A percentile compares a stretch with the other conserved stretches of the same genome.
These are phyloP conservation scores for Chymomyza caudatula DNA, from an alignment of 2,888 invertebrate species.

Conservation along the genomic window DNA sequence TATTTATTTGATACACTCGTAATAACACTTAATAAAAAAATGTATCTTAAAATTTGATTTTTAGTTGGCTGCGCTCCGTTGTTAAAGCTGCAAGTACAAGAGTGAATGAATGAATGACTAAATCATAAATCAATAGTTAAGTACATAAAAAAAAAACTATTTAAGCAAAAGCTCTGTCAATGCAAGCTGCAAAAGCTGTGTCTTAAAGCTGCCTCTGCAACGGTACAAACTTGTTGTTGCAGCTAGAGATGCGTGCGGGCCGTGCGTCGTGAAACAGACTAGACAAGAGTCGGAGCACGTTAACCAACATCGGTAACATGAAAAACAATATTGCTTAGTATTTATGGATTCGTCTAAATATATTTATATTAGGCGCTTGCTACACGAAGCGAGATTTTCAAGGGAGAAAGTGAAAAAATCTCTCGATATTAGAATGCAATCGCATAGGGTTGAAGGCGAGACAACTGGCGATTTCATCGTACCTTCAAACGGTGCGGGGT, in stretches of 20 bases:
- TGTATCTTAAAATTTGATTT: background rate
- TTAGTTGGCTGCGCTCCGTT: constrained; percentile 1
- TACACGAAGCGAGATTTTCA: too few species aligned
- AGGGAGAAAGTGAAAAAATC: too few species aligned
- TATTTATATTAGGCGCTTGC: too few species aligned
- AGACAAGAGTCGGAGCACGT: too few species aligned
- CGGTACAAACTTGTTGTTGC: background rate
- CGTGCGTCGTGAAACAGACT: too few species aligned
- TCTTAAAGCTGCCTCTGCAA: constrained; percentile 45
- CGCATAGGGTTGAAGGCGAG: too few species aligned
- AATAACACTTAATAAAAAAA: constrained; percentile 11
- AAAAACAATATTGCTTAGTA: too few species aligned
- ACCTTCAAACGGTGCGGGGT: too few species aligned
- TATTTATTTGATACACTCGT: background rate
- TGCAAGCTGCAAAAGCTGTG: constrained; percentile 48
- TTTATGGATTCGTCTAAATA: too few species aligned
- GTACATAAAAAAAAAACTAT: constrained; percentile 4
- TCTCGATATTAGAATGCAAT: too few species aligned
- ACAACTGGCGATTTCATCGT: too few species aligned
- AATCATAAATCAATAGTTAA: constrained; percentile 2
- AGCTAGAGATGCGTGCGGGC: background rate
- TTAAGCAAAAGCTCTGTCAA: constrained; percentile 47
- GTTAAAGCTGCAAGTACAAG: constrained; percentile 49
- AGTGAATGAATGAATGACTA: constrained; percentile 11
- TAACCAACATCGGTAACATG: too few species aligned